A percentile compares a stretch with the other conserved stretches of the same genome.
These are phyloP conservation scores for Zoroaster sp. DNA, from an alignment of 53 echinoderm and acorn worm species.

Conservation along the genomic window DNA sequence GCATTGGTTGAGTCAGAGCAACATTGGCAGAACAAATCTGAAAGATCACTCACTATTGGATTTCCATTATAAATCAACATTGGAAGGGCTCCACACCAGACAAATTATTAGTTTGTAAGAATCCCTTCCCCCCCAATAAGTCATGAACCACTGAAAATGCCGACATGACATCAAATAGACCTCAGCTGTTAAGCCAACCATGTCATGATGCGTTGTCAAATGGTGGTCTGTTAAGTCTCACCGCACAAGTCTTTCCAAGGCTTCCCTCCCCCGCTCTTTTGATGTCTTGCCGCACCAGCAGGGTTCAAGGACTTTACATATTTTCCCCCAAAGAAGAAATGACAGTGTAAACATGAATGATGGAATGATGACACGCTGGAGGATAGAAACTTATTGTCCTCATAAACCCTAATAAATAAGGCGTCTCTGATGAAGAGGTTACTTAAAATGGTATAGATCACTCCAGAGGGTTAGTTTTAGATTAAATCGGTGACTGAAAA, in stretches of 20 bases:
- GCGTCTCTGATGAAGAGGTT: not conserved
- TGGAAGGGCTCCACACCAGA: no score
- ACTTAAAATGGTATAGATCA: not conserved
- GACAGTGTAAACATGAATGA: not conserved
- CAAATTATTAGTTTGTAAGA: no score
- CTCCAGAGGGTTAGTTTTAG: not conserved
- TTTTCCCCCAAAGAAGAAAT: not conserved
- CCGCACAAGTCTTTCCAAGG: not conserved
- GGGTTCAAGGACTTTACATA: not conserved
- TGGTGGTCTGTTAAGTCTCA: constrained; percentile 9
- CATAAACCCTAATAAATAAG: not conserved
- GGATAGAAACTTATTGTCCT: not conserved
- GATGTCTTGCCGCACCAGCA: constrained; percentile 9
- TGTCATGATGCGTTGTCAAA: not conserved
- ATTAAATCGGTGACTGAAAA: not conserved
- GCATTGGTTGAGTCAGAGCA: no score
- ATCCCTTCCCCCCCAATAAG: not conserved
- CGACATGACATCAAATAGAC: not conserved
- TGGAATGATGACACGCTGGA: not conserved
- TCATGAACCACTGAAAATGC: not conserved
- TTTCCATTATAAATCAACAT: no score
- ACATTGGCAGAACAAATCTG: no score
- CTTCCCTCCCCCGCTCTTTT: not conserved
- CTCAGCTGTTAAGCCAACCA: not conserved
- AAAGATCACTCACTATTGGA: no score